A percentile compares a stretch with the other conserved stretches of the same genome.
Conservation (phyloP, 2,888 invertebrate genomes). For the Poecilobothrus nobilitatus region DNA sequence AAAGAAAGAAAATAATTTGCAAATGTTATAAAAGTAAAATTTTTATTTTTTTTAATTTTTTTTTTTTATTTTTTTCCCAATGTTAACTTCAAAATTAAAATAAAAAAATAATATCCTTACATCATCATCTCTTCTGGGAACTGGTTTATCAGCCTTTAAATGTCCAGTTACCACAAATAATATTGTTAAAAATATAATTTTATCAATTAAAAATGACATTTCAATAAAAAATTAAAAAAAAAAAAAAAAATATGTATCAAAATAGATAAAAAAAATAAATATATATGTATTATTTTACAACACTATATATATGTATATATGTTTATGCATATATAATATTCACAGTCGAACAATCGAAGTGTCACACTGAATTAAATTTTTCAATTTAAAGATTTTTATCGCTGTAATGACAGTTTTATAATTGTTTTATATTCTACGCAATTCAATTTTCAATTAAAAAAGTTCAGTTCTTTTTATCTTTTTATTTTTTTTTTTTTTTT, state of each 20-base stretch:
- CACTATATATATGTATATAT: too few relatives aligned
- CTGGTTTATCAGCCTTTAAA: neutral
- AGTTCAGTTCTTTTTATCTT: neutral
- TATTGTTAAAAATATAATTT: neutral
- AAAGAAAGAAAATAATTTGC: neutral
- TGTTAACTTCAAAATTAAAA: too few relatives aligned
- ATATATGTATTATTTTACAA: too few relatives aligned
- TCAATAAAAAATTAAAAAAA: too few relatives aligned
- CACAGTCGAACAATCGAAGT: neutral
- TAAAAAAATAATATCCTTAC: neutral
- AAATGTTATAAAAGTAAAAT: too few relatives aligned
- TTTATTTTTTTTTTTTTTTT: too few relatives aligned
- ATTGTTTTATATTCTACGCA: neutral
- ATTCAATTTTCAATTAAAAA: neutral
- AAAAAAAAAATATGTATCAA: too few relatives aligned
- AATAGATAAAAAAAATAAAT: too few relatives aligned
- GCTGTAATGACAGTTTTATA: constrained; percentile 1
- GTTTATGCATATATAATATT: too few relatives aligned
- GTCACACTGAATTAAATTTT: neutral
- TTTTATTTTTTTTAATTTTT: too few relatives aligned
- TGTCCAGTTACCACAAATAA: neutral
- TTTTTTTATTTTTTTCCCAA: neutral
- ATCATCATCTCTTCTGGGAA: neutral
- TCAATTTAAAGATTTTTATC: too few relatives aligned
- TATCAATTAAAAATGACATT: neutral